Evolutionary conservation across 2,113 vertebrate species (phyloP).

Genomic region (Mastomys natalensis): DNA sequence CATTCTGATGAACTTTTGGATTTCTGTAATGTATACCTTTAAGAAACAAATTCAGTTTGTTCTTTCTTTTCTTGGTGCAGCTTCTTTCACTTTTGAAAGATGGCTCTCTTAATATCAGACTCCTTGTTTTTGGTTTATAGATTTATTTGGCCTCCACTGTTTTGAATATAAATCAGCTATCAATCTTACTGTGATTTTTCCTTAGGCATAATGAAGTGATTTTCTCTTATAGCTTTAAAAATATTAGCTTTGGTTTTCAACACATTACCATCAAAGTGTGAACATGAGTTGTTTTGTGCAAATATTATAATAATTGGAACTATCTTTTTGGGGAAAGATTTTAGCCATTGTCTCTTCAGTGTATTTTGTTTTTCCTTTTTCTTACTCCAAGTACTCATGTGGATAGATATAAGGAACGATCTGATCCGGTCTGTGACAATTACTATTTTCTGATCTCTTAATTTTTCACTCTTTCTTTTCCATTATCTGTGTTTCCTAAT

Average conservation of each 20-base stretch:
- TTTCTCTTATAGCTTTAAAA: not conserved
- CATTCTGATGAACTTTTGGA: not conserved
- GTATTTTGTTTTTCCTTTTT: not conserved
- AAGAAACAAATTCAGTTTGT: conserved; percentile 4
- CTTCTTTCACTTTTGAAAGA: not conserved
- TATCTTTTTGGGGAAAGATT: not conserved
- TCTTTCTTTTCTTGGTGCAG: not conserved
- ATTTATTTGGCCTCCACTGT: not conserved
- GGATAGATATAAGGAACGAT: not conserved
- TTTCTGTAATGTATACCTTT: not conserved
- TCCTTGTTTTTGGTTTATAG: not conserved
- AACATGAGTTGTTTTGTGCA: not conserved
- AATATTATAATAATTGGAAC: not conserved
- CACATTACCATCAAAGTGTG: not conserved
- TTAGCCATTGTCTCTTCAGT: not conserved
- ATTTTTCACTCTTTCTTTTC: not conserved
- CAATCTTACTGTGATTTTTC: conserved; percentile 1
- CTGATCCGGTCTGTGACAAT: too few relatives aligned
- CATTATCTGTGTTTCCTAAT: not conserved
- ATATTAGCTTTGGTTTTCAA: not conserved
- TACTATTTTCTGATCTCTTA: not conserved
- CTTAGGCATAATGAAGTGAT: not conserved
- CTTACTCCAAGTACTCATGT: not conserved
- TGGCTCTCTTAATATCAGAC: not conserved
- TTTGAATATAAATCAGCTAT: not conserved